These are phyloP conservation scores for Littorina saxatilis DNA, from an alignment of 1,140 invertebrate genomes.

Conservation along the genomic window DNA sequence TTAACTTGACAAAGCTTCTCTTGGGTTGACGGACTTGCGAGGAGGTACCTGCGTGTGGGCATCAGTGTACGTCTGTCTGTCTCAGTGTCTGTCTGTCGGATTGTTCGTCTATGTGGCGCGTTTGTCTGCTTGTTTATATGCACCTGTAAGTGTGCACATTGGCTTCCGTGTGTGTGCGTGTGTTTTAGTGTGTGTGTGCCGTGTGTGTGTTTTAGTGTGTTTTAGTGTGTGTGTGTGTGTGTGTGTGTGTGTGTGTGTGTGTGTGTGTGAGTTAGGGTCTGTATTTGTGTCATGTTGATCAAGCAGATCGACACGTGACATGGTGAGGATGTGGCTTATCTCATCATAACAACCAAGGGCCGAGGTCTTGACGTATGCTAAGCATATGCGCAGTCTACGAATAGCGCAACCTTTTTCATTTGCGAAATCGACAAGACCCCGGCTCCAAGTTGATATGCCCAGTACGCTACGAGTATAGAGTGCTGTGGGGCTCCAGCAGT, in stretches of 20 bases:
- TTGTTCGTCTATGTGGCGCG: not conserved
- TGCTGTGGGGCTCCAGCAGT: constrained; percentile 32
- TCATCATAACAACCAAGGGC: not conserved
- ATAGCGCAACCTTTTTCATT: no score
- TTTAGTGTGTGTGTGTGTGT: not conserved
- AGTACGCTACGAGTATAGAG: no score
- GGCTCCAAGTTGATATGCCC: no score
- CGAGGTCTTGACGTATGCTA: no score
- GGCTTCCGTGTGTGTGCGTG: not conserved
- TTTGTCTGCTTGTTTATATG: not conserved
- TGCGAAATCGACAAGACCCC: no score
- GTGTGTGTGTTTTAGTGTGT: constrained; percentile 3
- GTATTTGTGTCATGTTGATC: not conserved
- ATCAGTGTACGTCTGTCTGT: not conserved
- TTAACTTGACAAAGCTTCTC: not conserved
- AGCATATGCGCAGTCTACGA: no score
- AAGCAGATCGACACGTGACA: not conserved
- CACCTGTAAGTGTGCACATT: not conserved
- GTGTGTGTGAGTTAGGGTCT: not conserved
- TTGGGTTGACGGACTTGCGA: not conserved
- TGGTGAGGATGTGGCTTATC: not conserved
- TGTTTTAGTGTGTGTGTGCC: not conserved
- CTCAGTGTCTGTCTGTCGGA: constrained; percentile 10
- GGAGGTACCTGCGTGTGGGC: not conserved
- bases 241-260: not conserved